Evolutionary conservation across 2,888 invertebrate genomes (phyloP).

Genomic region (Zaprionus obscuricornis): DNA sequence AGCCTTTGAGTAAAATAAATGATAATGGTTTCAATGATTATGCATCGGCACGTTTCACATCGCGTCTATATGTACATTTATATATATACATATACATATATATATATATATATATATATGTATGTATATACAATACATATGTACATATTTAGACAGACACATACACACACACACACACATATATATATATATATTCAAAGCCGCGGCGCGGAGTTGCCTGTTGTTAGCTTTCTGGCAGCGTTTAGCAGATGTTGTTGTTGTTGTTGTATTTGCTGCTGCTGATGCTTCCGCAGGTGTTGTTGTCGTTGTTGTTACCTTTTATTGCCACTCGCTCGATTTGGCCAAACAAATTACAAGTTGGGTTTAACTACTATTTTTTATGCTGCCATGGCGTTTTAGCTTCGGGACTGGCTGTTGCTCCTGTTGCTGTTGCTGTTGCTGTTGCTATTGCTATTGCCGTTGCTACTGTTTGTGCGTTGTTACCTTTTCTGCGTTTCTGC

Average conservation of each 20-base stretch:
- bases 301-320: conserved; percentile 53
- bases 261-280: conserved; percentile 10
- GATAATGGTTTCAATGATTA: conserved; percentile 80
- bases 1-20: conserved; percentile 73
- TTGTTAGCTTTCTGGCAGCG: conserved; percentile 51
- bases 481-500: conserved; percentile 14
- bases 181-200: conserved; percentile 51
- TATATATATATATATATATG: conserved; percentile 20
- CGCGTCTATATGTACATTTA: conserved; percentile 53
- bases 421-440: neutral
- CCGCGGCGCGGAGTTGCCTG: conserved; percentile 21
- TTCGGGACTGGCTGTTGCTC: conserved; percentile 2
- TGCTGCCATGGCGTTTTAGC: conserved; percentile 60
- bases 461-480: too few species aligned
- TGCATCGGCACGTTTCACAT: conserved; percentile 82
- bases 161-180: conserved; percentile 7
- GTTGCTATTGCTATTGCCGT: conserved; percentile 30
- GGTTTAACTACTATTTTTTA: conserved; percentile 67
- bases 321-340: conserved; percentile 66
- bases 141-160: neutral
- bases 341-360: conserved; percentile 77
- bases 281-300: conserved; percentile 17
- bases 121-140: conserved; percentile 10
- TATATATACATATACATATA: conserved; percentile 22
- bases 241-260: conserved; percentile 34